Percentiles rank a stretch among this genome's conserved stretches.
Conservation (phyloP, 2,888 invertebrate species). For the Pherbina coryleti region DNA sequence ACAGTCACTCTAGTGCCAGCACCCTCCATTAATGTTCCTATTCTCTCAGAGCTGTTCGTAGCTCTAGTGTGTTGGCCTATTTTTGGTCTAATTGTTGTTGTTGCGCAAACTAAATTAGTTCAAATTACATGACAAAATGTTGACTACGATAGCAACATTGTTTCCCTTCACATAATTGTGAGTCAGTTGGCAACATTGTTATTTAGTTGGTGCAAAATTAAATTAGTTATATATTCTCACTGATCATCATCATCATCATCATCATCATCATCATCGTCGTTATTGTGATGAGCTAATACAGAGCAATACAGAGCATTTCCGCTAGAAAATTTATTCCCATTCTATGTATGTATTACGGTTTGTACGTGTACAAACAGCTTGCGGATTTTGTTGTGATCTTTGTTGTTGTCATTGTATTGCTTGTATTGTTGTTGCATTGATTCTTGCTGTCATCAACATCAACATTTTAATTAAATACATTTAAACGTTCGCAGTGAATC, state of each 20-base stretch:
- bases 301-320: constrained; percentile 27
- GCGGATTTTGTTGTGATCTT: constrained; percentile 9
- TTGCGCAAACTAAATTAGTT: constrained; percentile 2
- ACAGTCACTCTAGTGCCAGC: background rate
- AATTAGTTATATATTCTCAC: constrained; percentile 1
- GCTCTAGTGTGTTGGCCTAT: background rate
- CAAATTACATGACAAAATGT: constrained; percentile 10
- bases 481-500: background rate
- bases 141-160: background rate
- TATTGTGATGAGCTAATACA: background rate
- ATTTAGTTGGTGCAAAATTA: constrained; percentile 1
- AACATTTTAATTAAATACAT: background rate
- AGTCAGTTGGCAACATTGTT: constrained; percentile 25
- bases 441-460: background rate
- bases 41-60: background rate
- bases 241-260: background rate
- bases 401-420: constrained; percentile 19
- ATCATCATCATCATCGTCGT: background rate
- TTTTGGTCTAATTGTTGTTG: constrained; percentile 7
- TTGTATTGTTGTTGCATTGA: background rate
- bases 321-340: constrained; percentile 4
- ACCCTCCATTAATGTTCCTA: background rate
- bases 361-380: background rate
- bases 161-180: background rate
- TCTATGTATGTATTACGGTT: background rate